phyloP scores from a whole-genome alignment of 2,888 invertebrate genomes.

The Cataglyphis rosenhaueri region DNA sequence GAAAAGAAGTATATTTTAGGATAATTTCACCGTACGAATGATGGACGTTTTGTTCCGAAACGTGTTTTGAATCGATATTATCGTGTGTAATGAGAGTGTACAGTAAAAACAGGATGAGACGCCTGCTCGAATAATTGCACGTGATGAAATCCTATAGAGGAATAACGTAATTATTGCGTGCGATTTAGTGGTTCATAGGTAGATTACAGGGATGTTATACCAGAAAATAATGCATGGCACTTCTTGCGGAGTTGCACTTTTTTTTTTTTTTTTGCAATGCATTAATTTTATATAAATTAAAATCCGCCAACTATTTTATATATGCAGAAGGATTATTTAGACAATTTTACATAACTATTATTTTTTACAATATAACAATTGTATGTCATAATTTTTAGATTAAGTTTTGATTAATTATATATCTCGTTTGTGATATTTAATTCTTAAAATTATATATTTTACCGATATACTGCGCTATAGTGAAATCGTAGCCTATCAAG shows the following conservation, averaged over 20 bases:
- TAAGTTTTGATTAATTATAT: not conserved
- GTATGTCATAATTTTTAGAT: not conserved
- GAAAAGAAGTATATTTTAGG: conserved; percentile 57
- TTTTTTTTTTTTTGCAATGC: not conserved
- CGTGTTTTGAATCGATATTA: conserved; percentile 44
- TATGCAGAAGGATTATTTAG: not conserved
- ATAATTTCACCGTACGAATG: conserved; percentile 42
- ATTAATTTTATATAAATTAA: conserved; percentile 16
- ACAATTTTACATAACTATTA: not conserved
- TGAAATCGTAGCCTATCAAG: conserved; percentile 22
- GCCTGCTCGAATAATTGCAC: conserved; percentile 42
- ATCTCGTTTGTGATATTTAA: not conserved
- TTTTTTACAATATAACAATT: not conserved
- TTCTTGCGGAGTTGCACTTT: not conserved
- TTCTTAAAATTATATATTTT: not conserved
- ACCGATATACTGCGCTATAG: not conserved
- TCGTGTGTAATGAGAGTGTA: conserved; percentile 49
- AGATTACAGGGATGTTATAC: conserved; percentile 20
- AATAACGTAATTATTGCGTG: conserved; percentile 41
- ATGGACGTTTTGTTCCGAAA: conserved; percentile 48
- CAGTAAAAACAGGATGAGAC: conserved; percentile 32
- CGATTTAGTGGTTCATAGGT: conserved; percentile 42
- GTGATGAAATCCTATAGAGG: conserved; percentile 15
- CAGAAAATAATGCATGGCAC: not conserved
- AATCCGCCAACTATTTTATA: not conserved